These are phyloP conservation scores for Clitarchus hookeri DNA, from an alignment of 2,888 invertebrate species.

Conservation along the genomic window DNA sequence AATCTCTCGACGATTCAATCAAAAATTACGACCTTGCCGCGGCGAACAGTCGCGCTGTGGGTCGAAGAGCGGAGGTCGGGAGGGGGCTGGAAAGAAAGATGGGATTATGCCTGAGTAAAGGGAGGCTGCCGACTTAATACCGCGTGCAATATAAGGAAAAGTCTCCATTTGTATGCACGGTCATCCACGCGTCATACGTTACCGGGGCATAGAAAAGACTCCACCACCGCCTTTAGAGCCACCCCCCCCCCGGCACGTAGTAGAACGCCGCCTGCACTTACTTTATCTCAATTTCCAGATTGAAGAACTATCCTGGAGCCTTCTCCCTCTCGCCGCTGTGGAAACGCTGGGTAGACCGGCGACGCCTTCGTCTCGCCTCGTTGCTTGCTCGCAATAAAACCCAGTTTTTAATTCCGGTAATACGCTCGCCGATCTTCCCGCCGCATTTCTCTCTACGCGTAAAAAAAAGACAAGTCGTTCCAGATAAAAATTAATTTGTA, in stretches of 20 bases:
- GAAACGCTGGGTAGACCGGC: no score
- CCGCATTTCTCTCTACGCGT: background rate
- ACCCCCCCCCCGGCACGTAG: background rate
- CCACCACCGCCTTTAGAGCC: background rate
- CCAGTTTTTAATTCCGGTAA: conserved; percentile 21
- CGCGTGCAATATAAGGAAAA: background rate
- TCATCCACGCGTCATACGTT: conserved; percentile 19
- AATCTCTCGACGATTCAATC: background rate
- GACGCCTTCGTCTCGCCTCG: background rate
- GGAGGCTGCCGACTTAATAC: conserved; percentile 15
- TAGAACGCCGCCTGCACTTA: background rate
- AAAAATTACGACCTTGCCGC: background rate
- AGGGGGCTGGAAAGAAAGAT: conserved; percentile 12
- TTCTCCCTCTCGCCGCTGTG: background rate
- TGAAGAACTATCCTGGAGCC: background rate
- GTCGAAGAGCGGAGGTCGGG: background rate
- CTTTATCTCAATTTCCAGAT: conserved; percentile 27
- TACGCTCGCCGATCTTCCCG: background rate
- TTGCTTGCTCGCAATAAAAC: background rate
- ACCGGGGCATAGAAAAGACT: background rate
- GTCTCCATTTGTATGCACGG: conserved; percentile 22
- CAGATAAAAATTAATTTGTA: background rate
- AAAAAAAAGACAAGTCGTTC: background rate
- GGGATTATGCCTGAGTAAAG: conserved; percentile 19
- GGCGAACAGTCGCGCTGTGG: background rate